phyloP scores from a whole-genome alignment of 53 echinoderm and acorn worm species.

The Temnopleurus reevesii region DNA sequence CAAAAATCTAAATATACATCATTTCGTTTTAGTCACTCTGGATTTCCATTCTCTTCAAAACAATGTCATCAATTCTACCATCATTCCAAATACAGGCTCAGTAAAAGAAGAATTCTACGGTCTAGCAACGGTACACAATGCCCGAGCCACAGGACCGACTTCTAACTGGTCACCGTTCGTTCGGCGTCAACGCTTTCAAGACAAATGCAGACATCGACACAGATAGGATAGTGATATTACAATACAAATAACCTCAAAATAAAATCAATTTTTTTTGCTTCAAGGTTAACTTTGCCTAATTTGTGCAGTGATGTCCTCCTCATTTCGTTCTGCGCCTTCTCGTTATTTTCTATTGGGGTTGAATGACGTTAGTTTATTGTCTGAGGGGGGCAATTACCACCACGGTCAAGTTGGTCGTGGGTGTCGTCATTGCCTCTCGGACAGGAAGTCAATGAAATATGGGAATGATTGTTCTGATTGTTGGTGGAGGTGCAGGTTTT shows the following conservation, averaged over 20 bases:
- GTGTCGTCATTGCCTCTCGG: background rate
- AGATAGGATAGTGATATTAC: background rate
- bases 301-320: background rate
- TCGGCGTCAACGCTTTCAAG: constrained; percentile 7
- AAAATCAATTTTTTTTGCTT: background rate
- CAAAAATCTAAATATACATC: too few species aligned
- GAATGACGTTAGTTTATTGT: background rate
- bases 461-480: background rate
- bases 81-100: too few species aligned
- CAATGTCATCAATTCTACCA: too few species aligned
- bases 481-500: background rate
- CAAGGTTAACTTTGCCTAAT: background rate
- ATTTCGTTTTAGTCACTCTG: too few species aligned
- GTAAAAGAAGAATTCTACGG: background rate
- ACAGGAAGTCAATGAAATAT: constrained; percentile 2
- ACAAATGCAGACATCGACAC: constrained; percentile 24
- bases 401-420: background rate
- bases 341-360: background rate
- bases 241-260: background rate
- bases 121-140: background rate
- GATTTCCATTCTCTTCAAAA: too few species aligned
- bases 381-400: background rate
- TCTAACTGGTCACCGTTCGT: background rate
- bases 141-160: background rate
- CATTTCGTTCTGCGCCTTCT: background rate